Conservation (phyloP, 2,888 invertebrate species). For the Corbicula japonica region DNA sequence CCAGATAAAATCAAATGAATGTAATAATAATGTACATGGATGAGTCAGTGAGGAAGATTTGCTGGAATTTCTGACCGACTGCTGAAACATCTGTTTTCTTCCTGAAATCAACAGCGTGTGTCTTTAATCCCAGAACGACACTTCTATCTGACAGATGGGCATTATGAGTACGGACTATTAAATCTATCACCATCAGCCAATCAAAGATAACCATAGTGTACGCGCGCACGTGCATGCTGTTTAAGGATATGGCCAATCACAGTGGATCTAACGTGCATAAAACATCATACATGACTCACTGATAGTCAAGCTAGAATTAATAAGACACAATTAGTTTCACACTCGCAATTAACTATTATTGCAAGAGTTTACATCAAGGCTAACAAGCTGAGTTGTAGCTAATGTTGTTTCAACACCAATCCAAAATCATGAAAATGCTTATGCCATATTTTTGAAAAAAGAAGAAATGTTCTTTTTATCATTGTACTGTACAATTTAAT, state of each 20-base stretch:
- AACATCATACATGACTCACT: conserved; percentile 36
- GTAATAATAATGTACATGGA: too few relatives aligned
- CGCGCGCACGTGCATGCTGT: conserved; percentile 34
- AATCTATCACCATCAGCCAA: conserved; percentile 29
- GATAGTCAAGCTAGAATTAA: conserved; percentile 30
- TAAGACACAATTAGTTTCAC: conserved; percentile 34
- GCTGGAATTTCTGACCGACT: conserved; percentile 35
- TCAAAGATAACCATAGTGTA: conserved; percentile 12
- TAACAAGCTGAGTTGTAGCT: too few relatives aligned
- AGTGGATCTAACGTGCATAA: conserved; percentile 2
- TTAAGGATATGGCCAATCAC: conserved; percentile 17
- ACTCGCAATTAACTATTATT: too few relatives aligned
- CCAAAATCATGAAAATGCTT: too few relatives aligned
- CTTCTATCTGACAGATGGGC: conserved; percentile 39
- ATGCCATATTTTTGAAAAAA: too few relatives aligned
- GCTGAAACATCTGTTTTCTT: conserved; percentile 36
- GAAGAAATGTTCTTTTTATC: too few relatives aligned
- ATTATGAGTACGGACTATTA: conserved; percentile 35
- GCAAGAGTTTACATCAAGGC: too few relatives aligned
- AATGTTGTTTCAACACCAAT: too few relatives aligned
- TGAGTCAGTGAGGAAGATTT: conserved; percentile 31
- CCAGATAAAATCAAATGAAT: too few relatives aligned
- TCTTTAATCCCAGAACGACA: conserved; percentile 22
- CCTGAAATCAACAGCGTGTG: background rate
- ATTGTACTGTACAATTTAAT: too few relatives aligned